phyloP scores from a whole-genome alignment of 2,888 invertebrate genomes.

The Platypus cylindrus region DNA sequence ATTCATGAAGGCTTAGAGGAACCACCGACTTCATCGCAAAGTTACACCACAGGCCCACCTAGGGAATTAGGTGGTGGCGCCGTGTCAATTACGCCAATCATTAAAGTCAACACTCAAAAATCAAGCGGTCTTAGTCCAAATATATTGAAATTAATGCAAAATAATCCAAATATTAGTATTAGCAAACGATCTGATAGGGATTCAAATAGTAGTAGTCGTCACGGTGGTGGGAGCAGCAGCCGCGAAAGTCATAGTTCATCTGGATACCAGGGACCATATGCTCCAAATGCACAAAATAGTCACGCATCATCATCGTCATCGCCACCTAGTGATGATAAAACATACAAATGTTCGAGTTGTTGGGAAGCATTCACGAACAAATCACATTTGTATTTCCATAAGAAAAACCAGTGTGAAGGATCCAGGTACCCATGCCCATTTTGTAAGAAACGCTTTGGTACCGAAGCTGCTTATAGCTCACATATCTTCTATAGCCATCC shows the following conservation, averaged over 20 bases:
- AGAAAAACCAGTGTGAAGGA: constrained; percentile 35
- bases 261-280: constrained; percentile 13
- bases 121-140: constrained; percentile 28
- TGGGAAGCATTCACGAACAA: constrained; percentile 34
- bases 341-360: constrained; percentile 35
- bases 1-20: constrained; percentile 27
- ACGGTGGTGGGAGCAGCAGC: constrained; percentile 6
- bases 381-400: constrained; percentile 35
- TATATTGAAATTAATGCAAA: constrained; percentile 32
- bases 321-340: constrained; percentile 17
- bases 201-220: constrained; percentile 26
- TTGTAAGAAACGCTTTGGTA: constrained; percentile 35
- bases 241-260: constrained; percentile 12
- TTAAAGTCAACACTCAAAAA: constrained; percentile 25
- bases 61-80: constrained; percentile 21
- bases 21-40: constrained; percentile 8
- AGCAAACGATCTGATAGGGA: constrained; percentile 21
- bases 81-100: constrained; percentile 33
- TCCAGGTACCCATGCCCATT: constrained; percentile 36
- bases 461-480: constrained; percentile 35
- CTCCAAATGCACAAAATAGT: constrained; percentile 5
- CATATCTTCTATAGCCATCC: constrained; percentile 37
- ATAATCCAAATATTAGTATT: constrained; percentile 34
- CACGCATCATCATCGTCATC: neutral
- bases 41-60: constrained; percentile 7